Evolutionary conservation across 2,888 invertebrate genomes (phyloP).

Genomic region (Malthinus seriepunctatus): DNA sequence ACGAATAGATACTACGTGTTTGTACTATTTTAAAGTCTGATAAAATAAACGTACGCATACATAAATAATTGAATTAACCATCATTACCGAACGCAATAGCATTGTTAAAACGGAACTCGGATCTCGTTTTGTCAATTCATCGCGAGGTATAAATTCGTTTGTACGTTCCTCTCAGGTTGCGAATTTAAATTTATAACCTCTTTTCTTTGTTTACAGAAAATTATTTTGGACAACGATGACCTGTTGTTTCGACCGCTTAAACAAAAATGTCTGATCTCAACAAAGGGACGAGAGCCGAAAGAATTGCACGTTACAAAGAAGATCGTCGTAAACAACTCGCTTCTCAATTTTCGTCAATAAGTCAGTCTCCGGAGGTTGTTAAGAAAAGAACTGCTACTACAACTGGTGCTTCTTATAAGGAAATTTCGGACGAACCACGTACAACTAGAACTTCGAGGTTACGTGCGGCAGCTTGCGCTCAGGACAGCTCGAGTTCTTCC

Average conservation of each 20-base stretch:
- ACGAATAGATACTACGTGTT: neutral
- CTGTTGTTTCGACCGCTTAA: neutral
- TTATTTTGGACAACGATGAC: constrained; percentile 11
- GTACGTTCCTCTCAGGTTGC: too few species aligned
- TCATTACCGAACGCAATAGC: too few species aligned
- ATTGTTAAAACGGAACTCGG: neutral
- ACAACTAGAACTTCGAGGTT: constrained; percentile 74
- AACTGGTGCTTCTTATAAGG: too few species aligned
- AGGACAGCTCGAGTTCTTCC: constrained; percentile 22
- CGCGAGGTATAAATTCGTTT: too few species aligned
- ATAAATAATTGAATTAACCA: too few species aligned
- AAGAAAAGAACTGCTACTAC: constrained; percentile 28
- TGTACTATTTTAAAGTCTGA: neutral
- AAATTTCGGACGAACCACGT: constrained; percentile 58
- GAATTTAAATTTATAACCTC: too few species aligned
- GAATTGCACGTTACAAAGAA: constrained; percentile 74
- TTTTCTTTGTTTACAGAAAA: constrained; percentile 12
- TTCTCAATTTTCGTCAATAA: constrained; percentile 52
- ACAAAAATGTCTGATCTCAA: constrained; percentile 46
- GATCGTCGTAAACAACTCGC: constrained; percentile 71
- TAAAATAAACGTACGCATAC: too few species aligned
- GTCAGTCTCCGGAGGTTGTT: constrained; percentile 14
- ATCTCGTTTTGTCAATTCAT: too few species aligned
- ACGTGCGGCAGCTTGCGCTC: constrained; percentile 64
- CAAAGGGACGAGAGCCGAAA: constrained; percentile 63